Conservation (phyloP, 2,797 vertebrate species). For the Nannoperca obscura region DNA sequence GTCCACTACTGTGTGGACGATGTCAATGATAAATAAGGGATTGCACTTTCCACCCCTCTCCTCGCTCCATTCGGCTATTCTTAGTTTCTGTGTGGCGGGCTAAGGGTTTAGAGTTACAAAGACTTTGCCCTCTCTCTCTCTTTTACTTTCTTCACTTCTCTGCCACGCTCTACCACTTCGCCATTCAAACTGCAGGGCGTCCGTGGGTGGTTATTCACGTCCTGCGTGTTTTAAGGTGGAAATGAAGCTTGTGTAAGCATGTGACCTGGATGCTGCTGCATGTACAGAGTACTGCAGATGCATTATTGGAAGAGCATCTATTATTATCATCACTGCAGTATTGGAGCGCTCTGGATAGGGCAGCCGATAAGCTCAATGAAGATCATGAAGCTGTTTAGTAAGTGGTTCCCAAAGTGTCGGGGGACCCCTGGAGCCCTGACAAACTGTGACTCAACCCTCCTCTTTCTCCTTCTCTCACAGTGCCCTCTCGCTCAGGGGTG, state of each 20-base stretch:
- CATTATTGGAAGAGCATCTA: conserved; percentile 68
- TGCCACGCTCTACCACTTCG: conserved; percentile 15
- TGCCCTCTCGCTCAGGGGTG: conserved; percentile 64
- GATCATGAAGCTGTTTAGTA: conserved; percentile 29
- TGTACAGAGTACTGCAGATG: conserved; percentile 26
- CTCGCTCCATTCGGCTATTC: conserved; percentile 72
- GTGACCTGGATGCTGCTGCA: conserved; percentile 10
- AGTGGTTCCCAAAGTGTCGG: conserved; percentile 1
- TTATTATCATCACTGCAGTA: conserved; percentile 60
- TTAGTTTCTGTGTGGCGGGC: conserved; percentile 66
- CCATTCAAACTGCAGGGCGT: conserved; percentile 23
- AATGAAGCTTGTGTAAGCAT: conserved; percentile 17
- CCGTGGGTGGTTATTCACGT: conserved; percentile 11
- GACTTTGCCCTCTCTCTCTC: conserved; percentile 56
- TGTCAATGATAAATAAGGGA: conserved; percentile 79
- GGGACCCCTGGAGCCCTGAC: conserved; percentile 15
- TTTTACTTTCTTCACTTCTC: conserved; percentile 27
- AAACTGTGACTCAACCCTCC: not conserved
- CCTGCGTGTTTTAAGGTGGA: conserved; percentile 24
- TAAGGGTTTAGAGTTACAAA: conserved; percentile 83
- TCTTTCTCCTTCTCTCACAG: conserved; percentile 39
- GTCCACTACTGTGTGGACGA: conserved; percentile 37
- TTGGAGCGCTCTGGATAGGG: conserved; percentile 22
- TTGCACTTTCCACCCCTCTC: conserved; percentile 54
- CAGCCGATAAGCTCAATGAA: conserved; percentile 41